phyloP scores from a whole-genome alignment of 2,113 vertebrate genomes.

The Camelus dromedarius region DNA sequence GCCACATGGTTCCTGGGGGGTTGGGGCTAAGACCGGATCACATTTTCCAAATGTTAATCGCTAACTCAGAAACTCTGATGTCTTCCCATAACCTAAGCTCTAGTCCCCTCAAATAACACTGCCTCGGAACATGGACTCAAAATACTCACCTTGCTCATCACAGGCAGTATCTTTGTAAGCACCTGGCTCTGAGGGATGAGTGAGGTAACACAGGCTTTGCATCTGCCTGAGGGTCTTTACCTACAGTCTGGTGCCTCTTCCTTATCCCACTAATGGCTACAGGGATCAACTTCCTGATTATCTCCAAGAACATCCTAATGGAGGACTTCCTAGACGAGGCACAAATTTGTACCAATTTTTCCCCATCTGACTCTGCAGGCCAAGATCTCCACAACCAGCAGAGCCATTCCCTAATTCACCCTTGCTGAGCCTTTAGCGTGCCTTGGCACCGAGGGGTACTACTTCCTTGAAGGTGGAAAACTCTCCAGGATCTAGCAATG shows the following conservation, averaged over 20 bases:
- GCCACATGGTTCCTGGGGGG: not conserved
- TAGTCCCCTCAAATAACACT: not conserved
- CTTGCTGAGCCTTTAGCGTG: not conserved
- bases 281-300: not conserved
- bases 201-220: not conserved
- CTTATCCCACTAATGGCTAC: not conserved
- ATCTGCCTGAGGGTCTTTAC: not conserved
- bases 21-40: not conserved
- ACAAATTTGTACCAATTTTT: not conserved
- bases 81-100: not conserved
- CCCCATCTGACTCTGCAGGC: not conserved
- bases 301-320: not conserved
- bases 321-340: not conserved
- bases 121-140: not conserved
- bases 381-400: not conserved
- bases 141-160: not conserved
- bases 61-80: not conserved
- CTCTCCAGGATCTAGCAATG: not conserved
- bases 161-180: not conserved
- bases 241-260: not conserved
- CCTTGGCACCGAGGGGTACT: not conserved
- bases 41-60: not conserved
- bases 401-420: not conserved
- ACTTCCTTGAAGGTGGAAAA: not conserved
- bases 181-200: not conserved